These are phyloP conservation scores for Pocillopora verrucosa DNA, from an alignment of 64 coral and sea anemone species.

Conservation along the genomic window DNA sequence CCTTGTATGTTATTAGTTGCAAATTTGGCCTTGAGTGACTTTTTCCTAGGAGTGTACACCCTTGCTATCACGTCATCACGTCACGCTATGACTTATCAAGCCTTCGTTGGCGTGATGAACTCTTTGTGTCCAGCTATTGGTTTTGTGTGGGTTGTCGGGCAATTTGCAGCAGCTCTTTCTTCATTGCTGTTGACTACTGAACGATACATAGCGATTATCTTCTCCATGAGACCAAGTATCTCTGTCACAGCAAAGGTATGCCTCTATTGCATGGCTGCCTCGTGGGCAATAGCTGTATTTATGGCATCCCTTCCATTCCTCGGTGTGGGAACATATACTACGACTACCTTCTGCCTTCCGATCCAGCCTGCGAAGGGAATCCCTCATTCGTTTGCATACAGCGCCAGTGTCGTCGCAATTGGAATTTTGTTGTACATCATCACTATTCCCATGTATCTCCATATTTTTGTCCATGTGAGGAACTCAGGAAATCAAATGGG, in stretches of 20 bases:
- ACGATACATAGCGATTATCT: slow-evolving; percentile 69
- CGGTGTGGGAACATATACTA: slow-evolving; percentile 68
- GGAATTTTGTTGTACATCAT: slow-evolving; percentile 44
- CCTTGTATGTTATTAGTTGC: slow-evolving; percentile 65
- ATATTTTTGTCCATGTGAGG: slow-evolving; percentile 68
- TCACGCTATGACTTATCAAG: slow-evolving; percentile 31
- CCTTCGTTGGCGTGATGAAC: slow-evolving; percentile 15
- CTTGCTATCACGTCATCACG: slow-evolving; percentile 52
- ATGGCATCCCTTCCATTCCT: slow-evolving; percentile 49
- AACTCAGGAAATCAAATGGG: slow-evolving; percentile 50
- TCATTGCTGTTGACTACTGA: slow-evolving; percentile 70
- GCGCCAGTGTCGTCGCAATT: slow-evolving; percentile 17
- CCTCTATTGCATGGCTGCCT: slow-evolving; percentile 3
- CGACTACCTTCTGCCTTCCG: slow-evolving; percentile 79
- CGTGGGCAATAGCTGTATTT: slow-evolving; percentile 53
- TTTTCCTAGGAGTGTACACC: slow-evolving; percentile 52
- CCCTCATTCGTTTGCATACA: slow-evolving; percentile 51
- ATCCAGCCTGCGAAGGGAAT: slow-evolving; percentile 61
- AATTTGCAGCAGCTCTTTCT: slow-evolving; percentile 12
- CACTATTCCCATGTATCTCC: slow-evolving; percentile 66
- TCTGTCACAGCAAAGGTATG: slow-evolving; percentile 30
- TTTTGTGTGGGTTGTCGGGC: slow-evolving; percentile 75
- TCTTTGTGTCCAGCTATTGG: slow-evolving; percentile 61
- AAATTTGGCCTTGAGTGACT: slow-evolving; percentile 77
- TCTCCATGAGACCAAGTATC: slow-evolving; percentile 66